Base-by-base conservation (phyloP, 2,888 invertebrate species). In the Callimorpha dominula region DNA sequence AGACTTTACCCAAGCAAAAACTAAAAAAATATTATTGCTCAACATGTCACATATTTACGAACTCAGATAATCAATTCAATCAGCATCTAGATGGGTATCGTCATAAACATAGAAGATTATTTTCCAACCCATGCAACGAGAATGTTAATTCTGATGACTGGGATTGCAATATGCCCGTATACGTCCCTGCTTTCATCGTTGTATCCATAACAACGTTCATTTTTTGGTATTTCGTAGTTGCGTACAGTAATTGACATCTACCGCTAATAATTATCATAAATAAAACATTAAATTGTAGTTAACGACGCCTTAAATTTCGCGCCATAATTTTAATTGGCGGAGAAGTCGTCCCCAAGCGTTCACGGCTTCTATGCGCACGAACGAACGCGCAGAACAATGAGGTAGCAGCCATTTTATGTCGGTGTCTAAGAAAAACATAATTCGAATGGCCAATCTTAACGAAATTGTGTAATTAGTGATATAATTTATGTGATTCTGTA, bases 401-500 rank as follows among this genome's bases (percentile, higher is more conserved):
- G 95, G 95, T 95, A 96, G 95, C 96, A 95, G 96, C 96, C 96
- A 96, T 96, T 95, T 96, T 96, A 96, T 95, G 93, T 95, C 95
- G 95, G 95, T 95, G 95, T 93, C 93, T 93, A 95, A 95, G 95
- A 95, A 95, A 95, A 95, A 96, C 95, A 95, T 95, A 94, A 95
- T 95, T 94, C 95, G 95, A 96, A 96, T 96, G 96, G 95, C 95
- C 95, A 95, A 95, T 95, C 94, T 95, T 95, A 93, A 91, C 93
- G 87, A 95, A 95, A 95, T 95, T 94, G 95, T 95, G 95, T 95
- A 95, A 95, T 95, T 95, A 95, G 95, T 95, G 95, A 90, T 93
- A 91, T 94, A 95, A 95, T 95, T 95, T 95, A 95, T 95, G 95
- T 95, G 95, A 94, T 95, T 94, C 91, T 89, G 91, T 89, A 94